Percentiles rank a stretch among this genome's conserved stretches.
These are phyloP conservation scores for Erebia epiphron DNA, from an alignment of 2,888 invertebrate species.

Conservation along the genomic window DNA sequence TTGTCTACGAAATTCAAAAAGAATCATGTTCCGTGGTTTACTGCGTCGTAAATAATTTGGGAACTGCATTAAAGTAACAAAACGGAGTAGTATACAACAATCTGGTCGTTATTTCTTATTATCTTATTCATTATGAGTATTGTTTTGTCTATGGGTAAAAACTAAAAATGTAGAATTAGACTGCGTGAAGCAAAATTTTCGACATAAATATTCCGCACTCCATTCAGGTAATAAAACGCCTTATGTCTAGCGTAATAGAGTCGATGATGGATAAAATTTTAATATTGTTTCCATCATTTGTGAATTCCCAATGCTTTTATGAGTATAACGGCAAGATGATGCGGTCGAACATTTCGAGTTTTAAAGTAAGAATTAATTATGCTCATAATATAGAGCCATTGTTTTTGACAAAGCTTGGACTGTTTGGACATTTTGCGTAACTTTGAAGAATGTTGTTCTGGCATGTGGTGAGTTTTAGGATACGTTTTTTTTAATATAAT, in stretches of 20 bases:
- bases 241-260: slow-evolving; percentile 16
- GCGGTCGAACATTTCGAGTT: slow-evolving; percentile 68
- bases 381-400: slow-evolving; percentile 77
- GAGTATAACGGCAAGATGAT: slow-evolving; percentile 72
- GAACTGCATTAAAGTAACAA: slow-evolving; percentile 53
- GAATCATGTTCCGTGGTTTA: slow-evolving; percentile 41
- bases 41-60: slow-evolving; percentile 48
- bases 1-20: slow-evolving; percentile 36
- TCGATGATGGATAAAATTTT: neutral
- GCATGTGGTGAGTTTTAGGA: slow-evolving; percentile 28
- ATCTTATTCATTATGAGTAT: slow-evolving; percentile 61
- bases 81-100: slow-evolving; percentile 59
- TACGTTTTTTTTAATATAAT: neutral
- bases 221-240: slow-evolving; percentile 17
- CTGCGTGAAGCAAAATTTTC: slow-evolving; percentile 61
- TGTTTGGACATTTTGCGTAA: slow-evolving; percentile 81
- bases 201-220: slow-evolving; percentile 11
- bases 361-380: slow-evolving; percentile 73
- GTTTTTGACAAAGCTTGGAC: slow-evolving; percentile 61
- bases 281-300: slow-evolving; percentile 33
- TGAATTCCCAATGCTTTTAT: slow-evolving; percentile 67
- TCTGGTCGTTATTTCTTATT: slow-evolving; percentile 57
- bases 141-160: slow-evolving; percentile 64
- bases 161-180: slow-evolving; percentile 64
- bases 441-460: slow-evolving; percentile 53